A percentile compares a stretch with the other conserved stretches of the same genome.
These are phyloP conservation scores for Scotopteryx bipunctaria DNA, from an alignment of 2,888 invertebrate genomes.

Conservation along the genomic window DNA sequence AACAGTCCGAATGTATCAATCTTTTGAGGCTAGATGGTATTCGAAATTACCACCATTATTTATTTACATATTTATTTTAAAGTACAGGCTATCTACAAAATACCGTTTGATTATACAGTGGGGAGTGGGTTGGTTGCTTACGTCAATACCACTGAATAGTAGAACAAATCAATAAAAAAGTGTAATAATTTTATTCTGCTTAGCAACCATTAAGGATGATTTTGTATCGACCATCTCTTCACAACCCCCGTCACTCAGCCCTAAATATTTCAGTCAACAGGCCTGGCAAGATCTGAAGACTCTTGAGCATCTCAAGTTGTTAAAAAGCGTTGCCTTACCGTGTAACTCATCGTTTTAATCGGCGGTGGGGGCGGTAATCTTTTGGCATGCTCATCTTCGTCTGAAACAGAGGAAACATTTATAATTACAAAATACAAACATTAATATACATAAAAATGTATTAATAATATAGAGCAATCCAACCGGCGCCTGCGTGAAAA, in stretches of 20 bases:
- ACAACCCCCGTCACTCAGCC: conserved; percentile 19
- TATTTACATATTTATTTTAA: too few relatives aligned
- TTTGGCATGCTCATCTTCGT: conserved; percentile 86
- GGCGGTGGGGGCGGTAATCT: conserved; percentile 86
- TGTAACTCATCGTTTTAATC: conserved; percentile 90
- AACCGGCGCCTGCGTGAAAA: background rate
- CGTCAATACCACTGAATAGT: too few relatives aligned
- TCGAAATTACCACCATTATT: too few relatives aligned
- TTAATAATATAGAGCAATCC: background rate
- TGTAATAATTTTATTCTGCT: too few relatives aligned
- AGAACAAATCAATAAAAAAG: too few relatives aligned
- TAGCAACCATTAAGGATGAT: conserved; percentile 1
- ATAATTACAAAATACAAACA: background rate
- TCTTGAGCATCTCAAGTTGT: conserved; percentile 25
- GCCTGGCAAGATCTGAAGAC: conserved; percentile 14
- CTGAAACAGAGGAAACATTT: conserved; percentile 59
- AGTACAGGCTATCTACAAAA: too few relatives aligned
- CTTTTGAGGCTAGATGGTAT: too few relatives aligned
- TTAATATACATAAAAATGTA: background rate
- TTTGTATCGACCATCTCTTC: conserved; percentile 29
- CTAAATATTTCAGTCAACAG: conserved; percentile 13
- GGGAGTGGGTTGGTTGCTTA: too few relatives aligned
- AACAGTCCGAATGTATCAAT: too few relatives aligned
- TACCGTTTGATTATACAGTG: too few relatives aligned
- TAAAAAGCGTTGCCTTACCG: conserved; percentile 77